phyloP scores from a whole-genome alignment of 2,797 vertebrate genomes.

The Aphelocoma californica region DNA sequence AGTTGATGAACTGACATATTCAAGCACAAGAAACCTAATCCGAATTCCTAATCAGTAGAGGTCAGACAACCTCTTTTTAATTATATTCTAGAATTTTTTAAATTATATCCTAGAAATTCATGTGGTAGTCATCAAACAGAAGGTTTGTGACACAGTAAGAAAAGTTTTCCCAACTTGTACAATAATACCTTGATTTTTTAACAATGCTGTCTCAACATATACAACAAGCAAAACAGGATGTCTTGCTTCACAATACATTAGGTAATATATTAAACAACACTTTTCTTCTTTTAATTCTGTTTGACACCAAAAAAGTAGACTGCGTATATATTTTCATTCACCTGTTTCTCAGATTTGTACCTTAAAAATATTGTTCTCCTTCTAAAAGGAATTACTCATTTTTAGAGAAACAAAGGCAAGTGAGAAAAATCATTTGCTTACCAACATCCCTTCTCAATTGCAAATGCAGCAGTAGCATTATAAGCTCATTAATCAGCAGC shows the following conservation, averaged over 20 bases:
- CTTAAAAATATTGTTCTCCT: background rate
- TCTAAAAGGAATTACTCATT: background rate
- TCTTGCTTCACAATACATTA: background rate
- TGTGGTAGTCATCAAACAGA: background rate
- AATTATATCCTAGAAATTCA: background rate
- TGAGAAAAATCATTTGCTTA: background rate
- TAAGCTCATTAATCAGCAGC: background rate
- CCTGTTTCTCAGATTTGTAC: background rate
- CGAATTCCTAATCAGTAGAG: background rate
- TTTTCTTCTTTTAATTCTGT: background rate
- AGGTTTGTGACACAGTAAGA: background rate
- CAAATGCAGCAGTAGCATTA: background rate
- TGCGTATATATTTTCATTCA: accelerated
- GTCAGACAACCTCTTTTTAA: background rate
- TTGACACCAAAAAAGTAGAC: background rate
- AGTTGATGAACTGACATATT: background rate
- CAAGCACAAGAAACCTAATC: background rate
- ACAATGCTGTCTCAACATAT: background rate
- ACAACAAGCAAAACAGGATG: background rate
- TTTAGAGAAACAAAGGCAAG: background rate
- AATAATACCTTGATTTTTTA: background rate
- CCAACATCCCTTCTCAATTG: background rate
- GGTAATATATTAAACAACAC: background rate
- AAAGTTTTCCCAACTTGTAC: background rate
- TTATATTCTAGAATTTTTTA: background rate